Conservation (phyloP, 30 jellyfish, hydroid and myxozoan species). For the Aurelia sp. region DNA sequence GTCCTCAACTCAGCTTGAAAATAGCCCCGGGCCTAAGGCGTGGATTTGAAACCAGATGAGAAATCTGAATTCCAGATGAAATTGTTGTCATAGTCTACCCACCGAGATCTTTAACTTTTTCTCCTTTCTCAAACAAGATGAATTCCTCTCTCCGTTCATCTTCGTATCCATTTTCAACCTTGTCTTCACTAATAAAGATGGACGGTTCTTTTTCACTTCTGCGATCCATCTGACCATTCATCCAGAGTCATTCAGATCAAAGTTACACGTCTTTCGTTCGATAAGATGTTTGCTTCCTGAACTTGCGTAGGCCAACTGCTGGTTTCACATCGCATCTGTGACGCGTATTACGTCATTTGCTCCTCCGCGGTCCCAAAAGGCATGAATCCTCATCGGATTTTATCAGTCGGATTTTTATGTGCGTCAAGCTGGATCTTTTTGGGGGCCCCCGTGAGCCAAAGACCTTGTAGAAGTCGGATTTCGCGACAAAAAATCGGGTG, state of each 20-base stretch:
- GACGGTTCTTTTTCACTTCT: conserved; percentile 26
- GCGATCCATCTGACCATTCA: not conserved
- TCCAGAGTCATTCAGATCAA: not conserved
- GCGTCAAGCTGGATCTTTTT: too few species aligned
- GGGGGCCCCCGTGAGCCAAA: too few species aligned
- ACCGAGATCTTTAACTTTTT: conserved; percentile 50
- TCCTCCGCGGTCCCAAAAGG: not conserved
- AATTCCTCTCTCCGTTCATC: conserved; percentile 1
- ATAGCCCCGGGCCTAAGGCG: not conserved
- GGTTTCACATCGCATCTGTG: not conserved
- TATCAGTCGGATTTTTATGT: too few species aligned
- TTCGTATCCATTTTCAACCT: not conserved
- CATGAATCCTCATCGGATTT: too few species aligned
- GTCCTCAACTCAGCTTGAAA: not conserved
- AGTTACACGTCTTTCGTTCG: not conserved
- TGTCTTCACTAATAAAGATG: conserved; percentile 28
- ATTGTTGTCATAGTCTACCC: not conserved
- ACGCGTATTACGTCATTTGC: conserved; percentile 7
- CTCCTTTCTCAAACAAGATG: conserved; percentile 34
- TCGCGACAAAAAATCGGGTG: too few species aligned
- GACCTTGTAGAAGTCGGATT: too few species aligned
- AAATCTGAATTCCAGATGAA: not conserved
- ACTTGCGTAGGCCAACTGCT: not conserved
- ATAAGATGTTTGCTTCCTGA: conserved; percentile 5
- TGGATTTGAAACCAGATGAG: not conserved